Evolutionary conservation across 2,113 vertebrate species (phyloP), one percentile per base, ranked within the genome.

Genomic region (Rhizomys pruinosus): DNA sequence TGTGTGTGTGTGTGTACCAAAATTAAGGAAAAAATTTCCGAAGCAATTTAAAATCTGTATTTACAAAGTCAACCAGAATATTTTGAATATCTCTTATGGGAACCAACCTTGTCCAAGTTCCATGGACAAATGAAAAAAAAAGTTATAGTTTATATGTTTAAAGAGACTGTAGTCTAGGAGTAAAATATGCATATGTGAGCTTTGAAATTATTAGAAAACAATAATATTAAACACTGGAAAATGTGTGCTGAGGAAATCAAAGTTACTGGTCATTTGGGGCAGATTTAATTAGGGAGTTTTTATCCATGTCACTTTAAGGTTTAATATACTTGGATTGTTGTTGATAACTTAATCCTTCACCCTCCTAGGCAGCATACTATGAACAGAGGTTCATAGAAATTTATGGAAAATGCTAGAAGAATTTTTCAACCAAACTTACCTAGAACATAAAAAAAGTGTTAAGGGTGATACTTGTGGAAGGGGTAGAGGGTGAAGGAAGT

Each of bases 41-140:
- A 94, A 94, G 91, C 89, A 85, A 84, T 78, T 85, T 81, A 84
- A 79, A 90, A 88, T 73, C 15, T 73, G 1, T 23, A 47, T 81
- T 66, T 81, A 5, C 73, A 87, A 19, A 74, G 66, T 64, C n/a
- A 34, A 68, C 34, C 79, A 85, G 32, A 72, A 87, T 80, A 39
- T 37, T 23, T 52, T 93, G 23, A 84, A 32, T 34, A 77, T 84
- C 78, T 94, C 66, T 52, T 76, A 80, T 4, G 27, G 42, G 39
- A 91, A 37, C 5, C 74, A 47, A 77, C 6, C 0, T 87, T 34
- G 80, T 42, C 72, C 44, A 82, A 72, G 73, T 78, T 57, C 69
- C 19, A 72, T 9, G 16, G 32, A 16, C 12, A 44, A 66, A 17
- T 68, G 7, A 72, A 47, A 84, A 84, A 71, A 39, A 73, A 91